phyloP scores from a whole-genome alignment of 2,113 vertebrate genomes.

The Alectura lathami region DNA sequence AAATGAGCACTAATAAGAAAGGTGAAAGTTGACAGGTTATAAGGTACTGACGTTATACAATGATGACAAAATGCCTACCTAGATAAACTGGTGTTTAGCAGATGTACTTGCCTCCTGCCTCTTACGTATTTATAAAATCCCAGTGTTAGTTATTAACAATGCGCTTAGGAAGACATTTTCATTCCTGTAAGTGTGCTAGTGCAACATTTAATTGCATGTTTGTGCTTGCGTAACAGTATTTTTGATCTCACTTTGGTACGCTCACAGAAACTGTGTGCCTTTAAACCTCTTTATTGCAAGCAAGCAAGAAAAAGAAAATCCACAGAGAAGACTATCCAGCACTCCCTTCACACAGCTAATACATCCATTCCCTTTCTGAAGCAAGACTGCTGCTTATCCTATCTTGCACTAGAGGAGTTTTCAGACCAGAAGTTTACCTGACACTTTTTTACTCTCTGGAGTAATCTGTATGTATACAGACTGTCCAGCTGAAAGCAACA shows the following conservation, averaged over 20 bases:
- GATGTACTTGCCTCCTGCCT: background rate
- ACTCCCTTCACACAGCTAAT: background rate
- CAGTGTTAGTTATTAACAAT: background rate
- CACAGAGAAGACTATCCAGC: background rate
- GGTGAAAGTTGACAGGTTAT: background rate
- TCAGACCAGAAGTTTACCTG: background rate
- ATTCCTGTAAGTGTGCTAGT: background rate
- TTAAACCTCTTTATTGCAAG: background rate
- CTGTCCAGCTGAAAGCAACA: background rate
- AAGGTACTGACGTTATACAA: background rate
- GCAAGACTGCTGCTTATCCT: background rate
- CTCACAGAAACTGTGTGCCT: background rate
- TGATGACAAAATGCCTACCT: background rate
- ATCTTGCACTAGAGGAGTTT: background rate
- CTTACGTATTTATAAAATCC: background rate
- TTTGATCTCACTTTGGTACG: background rate
- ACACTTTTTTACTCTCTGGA: background rate
- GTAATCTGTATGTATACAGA: background rate
- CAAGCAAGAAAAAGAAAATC: background rate
- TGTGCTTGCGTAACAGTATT: background rate
- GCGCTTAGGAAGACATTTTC: background rate
- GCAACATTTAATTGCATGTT: background rate
- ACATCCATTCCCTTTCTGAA: background rate
- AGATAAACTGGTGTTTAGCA: background rate
- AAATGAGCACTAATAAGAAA: background rate